Conservation (phyloP, 1,140 invertebrate genomes). For the Cylas formicarius region DNA sequence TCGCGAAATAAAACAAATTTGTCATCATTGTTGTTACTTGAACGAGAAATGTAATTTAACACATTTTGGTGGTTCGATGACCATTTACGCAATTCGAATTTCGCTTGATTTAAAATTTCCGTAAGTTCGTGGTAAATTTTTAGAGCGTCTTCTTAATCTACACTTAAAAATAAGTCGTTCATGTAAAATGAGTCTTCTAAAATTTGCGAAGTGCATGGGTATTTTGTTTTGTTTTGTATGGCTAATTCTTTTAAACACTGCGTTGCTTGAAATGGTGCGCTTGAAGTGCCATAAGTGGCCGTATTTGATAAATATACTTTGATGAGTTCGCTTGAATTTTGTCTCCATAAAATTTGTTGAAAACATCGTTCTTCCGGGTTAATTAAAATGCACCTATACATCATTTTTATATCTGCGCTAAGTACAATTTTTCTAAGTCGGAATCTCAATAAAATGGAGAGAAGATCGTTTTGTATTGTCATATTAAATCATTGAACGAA, state of each 20-base stretch:
- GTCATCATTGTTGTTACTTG: too few relatives aligned
- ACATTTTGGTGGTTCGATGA: too few relatives aligned
- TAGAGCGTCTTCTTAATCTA: neutral
- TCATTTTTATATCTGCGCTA: slow-evolving; percentile 40
- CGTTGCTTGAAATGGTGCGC: slow-evolving; percentile 35
- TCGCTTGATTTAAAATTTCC: neutral
- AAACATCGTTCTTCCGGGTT: slow-evolving; percentile 27
- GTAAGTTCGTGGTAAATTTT: slow-evolving; percentile 1
- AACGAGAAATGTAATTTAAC: too few relatives aligned
- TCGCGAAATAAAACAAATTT: too few relatives aligned
- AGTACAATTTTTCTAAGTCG: slow-evolving; percentile 13
- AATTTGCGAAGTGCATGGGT: slow-evolving; percentile 28
- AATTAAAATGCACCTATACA: slow-evolving; percentile 43
- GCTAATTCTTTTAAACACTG: slow-evolving; percentile 29
- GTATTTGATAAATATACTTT: slow-evolving; percentile 29
- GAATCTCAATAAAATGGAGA: slow-evolving; percentile 26
- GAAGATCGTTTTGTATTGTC: slow-evolving; percentile 25
- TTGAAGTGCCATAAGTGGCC: slow-evolving; percentile 35
- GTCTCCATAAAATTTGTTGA: slow-evolving; percentile 39
- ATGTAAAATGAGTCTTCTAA: slow-evolving; percentile 41
- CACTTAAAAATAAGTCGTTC: slow-evolving; percentile 38
- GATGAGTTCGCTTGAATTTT: slow-evolving; percentile 14
- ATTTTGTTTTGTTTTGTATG: slow-evolving; percentile 28
- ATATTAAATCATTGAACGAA: slow-evolving; percentile 40
- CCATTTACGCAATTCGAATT: too few relatives aligned